phyloP scores from a whole-genome alignment of 2,113 vertebrate species.

The Ovis aries region ARS-UI_Ramb_v3.0 NC_056077.1:21426501-21427000 shows the following conservation, averaged over 20 bases:
- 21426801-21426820: neutral
- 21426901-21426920: neutral
- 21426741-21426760: neutral
- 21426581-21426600: neutral
- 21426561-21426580: neutral
- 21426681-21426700: constrained; percentile 9
- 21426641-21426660: neutral
- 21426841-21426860: neutral
- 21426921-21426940: neutral
- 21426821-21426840: neutral
- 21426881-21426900: neutral
- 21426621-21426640: neutral
- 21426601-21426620: neutral
- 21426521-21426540: neutral
- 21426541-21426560: neutral
- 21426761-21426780: neutral
- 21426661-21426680: neutral
- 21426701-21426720: neutral
- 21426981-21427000: neutral
- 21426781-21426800: neutral
- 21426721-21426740: neutral
- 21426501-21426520: neutral
- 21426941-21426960: neutral
- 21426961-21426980: neutral
- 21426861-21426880: neutral